phyloP scores from a whole-genome alignment of 2,888 invertebrate genomes.

The Malthinus seriepunctatus region DNA sequence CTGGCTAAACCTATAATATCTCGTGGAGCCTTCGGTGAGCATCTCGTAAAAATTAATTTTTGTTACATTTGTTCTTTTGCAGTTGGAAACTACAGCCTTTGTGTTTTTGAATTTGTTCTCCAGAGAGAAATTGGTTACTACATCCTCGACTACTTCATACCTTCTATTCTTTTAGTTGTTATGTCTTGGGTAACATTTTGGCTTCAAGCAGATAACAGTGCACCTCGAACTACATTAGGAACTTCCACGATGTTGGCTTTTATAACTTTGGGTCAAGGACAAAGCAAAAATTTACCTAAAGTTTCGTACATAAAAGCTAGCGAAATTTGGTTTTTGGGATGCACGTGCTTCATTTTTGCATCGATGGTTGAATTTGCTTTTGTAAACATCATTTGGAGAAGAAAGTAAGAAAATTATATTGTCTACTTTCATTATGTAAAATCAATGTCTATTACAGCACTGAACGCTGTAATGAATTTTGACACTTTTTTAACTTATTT shows the following conservation, averaged over 20 bases:
- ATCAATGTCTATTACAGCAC: not conserved
- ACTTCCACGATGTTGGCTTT: slow-evolving; percentile 87
- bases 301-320: slow-evolving; percentile 90
- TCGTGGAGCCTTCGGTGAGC: slow-evolving; percentile 47
- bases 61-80: slow-evolving; percentile 26
- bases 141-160: slow-evolving; percentile 86
- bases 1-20: slow-evolving; percentile 21
- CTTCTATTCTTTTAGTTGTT: slow-evolving; percentile 83
- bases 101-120: slow-evolving; percentile 77
- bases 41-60: not conserved
- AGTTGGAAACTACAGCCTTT: slow-evolving; percentile 83
- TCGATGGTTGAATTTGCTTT: slow-evolving; percentile 87
- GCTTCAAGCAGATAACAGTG: slow-evolving; percentile 84
- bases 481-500: too few species aligned
- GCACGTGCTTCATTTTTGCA: slow-evolving; percentile 82
- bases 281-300: slow-evolving; percentile 83
- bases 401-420: too few species aligned
- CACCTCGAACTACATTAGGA: slow-evolving; percentile 81
- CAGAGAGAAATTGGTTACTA: slow-evolving; percentile 84
- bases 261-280: slow-evolving; percentile 83
- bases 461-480: not conserved
- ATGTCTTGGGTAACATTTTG: slow-evolving; percentile 91
- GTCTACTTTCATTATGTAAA: not conserved
- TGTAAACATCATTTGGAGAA: slow-evolving; percentile 85
- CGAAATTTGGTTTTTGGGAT: slow-evolving; percentile 88